These are phyloP conservation scores for Symphodus melops DNA, from an alignment of 2,113 vertebrate species.

Conservation along the genomic window DNA sequence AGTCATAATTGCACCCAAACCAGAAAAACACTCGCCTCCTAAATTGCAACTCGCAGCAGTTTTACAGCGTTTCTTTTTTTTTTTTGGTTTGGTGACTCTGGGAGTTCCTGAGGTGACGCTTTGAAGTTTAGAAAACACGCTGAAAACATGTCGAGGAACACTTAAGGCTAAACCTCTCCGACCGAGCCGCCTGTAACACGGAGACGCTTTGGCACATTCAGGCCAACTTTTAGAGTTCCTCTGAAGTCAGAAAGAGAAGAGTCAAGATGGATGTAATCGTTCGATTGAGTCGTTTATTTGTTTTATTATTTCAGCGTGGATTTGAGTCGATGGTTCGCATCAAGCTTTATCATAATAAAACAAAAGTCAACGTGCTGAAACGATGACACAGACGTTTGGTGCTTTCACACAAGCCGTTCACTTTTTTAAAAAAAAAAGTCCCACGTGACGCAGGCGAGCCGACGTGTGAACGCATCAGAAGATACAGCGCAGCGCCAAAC, in stretches of 20 bases:
- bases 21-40: not conserved
- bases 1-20: constrained; percentile 24
- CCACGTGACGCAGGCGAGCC: too few relatives aligned
- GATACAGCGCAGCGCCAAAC: too few relatives aligned
- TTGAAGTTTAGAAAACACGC: constrained; percentile 13
- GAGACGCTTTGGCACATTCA: constrained; percentile 17
- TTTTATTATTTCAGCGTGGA: too few relatives aligned
- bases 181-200: constrained; percentile 3
- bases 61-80: constrained; percentile 19
- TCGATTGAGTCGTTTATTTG: too few relatives aligned
- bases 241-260: not conserved
- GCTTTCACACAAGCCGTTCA: too few relatives aligned
- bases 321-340: too few relatives aligned
- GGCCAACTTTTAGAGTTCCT: not conserved
- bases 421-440: too few relatives aligned
- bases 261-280: too few relatives aligned
- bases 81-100: constrained; percentile 28
- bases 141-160: constrained; percentile 31
- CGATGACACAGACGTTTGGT: too few relatives aligned
- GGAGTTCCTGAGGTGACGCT: not conserved
- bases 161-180: constrained; percentile 12
- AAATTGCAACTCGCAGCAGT: not conserved
- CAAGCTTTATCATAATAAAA: too few relatives aligned
- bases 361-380: too few relatives aligned
- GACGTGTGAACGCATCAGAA: too few relatives aligned